Evolutionary conservation across 2,797 vertebrate species (phyloP), one percentile per base, ranked within the genome.

Genomic region (Poecile montanus): DNA sequence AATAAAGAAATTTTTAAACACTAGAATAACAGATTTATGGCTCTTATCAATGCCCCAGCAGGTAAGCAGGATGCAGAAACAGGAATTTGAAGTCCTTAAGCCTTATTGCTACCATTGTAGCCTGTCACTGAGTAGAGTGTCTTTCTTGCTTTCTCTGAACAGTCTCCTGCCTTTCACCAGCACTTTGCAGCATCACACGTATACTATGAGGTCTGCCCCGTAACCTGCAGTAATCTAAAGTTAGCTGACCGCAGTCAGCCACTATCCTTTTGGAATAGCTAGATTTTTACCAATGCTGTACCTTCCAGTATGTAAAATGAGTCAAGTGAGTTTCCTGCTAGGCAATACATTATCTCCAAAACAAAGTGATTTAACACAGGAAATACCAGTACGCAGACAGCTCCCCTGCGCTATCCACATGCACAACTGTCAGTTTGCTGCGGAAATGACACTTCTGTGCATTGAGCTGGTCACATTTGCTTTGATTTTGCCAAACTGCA

Each of bases 401-500:
- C 22, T 88, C 30, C 63, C 48, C 56, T 2, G 4, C 2, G 0
- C 61, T 71, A 58, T 23, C 62, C 66, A 32, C 62, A 30, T 1
- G 18, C 74, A 73, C 29, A 32, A 16, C 50, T 47, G 21, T 26
- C 47, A 71, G 32, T 21, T 91, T 61, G 22, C 17, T 66, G 48
- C 13, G 11, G 58, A 93, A 91, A 62, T 9, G 19, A 56, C 47
- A 36, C 21, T 56, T 60, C 36, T 32, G 40, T 30, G 44, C 50
- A 18, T 16, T 50, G 32, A 85, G 29, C 13, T 68, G 30, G 32
- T 75, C 50, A 57, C 13, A 11, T 34, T 76, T 67, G 34, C 22
- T 82, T 87, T 67, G 50, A 75, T 88, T 91, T 85, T 86, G 27
- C 47, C 54, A 75, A 84, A 58, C 19, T 80, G 32, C 38, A 87